Base-by-base conservation (phyloP, 2,888 invertebrate species). In the Limnephilus rhombicus region DNA sequence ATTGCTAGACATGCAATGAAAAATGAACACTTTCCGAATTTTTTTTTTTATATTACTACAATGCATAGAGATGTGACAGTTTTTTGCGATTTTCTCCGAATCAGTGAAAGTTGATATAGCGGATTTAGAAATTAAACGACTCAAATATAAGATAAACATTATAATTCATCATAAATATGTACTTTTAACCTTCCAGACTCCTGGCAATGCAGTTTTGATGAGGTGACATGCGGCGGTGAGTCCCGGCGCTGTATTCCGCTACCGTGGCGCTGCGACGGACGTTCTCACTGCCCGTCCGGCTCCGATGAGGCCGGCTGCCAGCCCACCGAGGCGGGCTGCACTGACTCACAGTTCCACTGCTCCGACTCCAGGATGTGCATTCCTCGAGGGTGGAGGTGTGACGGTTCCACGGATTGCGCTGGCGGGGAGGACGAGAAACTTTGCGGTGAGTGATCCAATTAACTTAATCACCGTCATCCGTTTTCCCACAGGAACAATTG, bases 181-280 rank as follows among this genome's bases (percentile, higher is more conserved):
- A 24, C 9, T n/a, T 68, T 24, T 68, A 18, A 24, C 68, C 85
- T 89, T 92, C 9, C 94, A 95, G 95, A 94, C 37, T 94, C 94
- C 3, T 96, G 96, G 97, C 94, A 95, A 89, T 97, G 97, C 94
- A 95, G 95, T 45, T 95, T 95, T 92, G 96, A 97, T 94, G 97
- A 97, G 94, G 96, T 96, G 93, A 95, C 96, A 29, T 97, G 97
- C 92, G 95, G 94, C 94, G 95, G 94, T 94, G 95, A 96, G 82
- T 91, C 92, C 29, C 86, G 53, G 3, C 91, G 93, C 7, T 97
- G 97, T 94, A 96, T 97, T 80, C 97, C 97, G 11, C 94, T 95
- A 0, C 94, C 96, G 0, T 97, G 97, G 96, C 96, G 96, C 94
- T 97, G 97, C 94, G 96, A 97, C 94, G 96, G 96, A 13, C 96